Evolutionary conservation across 2,888 invertebrate species (phyloP).

Genomic region (Volucella inanis): DNA sequence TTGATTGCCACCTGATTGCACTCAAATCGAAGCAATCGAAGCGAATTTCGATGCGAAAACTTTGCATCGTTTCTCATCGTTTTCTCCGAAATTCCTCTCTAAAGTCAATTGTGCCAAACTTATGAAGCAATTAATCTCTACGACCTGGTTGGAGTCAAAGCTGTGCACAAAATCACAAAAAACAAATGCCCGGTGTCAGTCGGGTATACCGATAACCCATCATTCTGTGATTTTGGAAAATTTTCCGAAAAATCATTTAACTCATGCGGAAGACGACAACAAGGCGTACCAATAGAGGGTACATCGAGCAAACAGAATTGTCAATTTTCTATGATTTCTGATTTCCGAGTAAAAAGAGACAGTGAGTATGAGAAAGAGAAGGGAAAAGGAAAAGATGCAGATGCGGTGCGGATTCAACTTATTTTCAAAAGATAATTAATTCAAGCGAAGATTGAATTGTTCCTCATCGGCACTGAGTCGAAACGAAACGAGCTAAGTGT

Average conservation of each 20-base stretch:
- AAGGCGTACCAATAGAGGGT: constrained; percentile 11
- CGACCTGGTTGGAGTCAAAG: constrained; percentile 2
- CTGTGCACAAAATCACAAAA: too few species aligned
- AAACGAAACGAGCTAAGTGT: background rate
- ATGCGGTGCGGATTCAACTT: constrained; percentile 41
- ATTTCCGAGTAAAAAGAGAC: too few species aligned
- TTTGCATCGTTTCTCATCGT: constrained; percentile 27
- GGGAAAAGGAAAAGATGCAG: constrained; percentile 4
- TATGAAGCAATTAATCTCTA: constrained; percentile 69
- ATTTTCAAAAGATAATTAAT: constrained; percentile 67
- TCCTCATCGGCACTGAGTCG: constrained; percentile 45
- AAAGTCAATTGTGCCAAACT: constrained; percentile 63
- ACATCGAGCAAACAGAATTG: constrained; percentile 8
- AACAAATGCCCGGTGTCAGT: too few species aligned
- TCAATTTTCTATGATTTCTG: constrained; percentile 28
- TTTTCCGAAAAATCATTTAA: constrained; percentile 57
- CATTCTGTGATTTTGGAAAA: constrained; percentile 29
- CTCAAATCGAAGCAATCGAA: constrained; percentile 66
- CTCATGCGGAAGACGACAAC: constrained; percentile 53
- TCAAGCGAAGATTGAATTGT: constrained; percentile 73
- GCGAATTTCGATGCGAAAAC: constrained; percentile 63
- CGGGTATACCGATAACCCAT: background rate
- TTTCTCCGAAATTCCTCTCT: background rate
- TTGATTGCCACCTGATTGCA: constrained; percentile 64
- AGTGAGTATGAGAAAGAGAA: too few species aligned